Percentiles rank a stretch among this genome's conserved stretches.
Evolutionary conservation across 1,140 invertebrate genomes (phyloP).

Genomic region (Hestina assimilis): DNA sequence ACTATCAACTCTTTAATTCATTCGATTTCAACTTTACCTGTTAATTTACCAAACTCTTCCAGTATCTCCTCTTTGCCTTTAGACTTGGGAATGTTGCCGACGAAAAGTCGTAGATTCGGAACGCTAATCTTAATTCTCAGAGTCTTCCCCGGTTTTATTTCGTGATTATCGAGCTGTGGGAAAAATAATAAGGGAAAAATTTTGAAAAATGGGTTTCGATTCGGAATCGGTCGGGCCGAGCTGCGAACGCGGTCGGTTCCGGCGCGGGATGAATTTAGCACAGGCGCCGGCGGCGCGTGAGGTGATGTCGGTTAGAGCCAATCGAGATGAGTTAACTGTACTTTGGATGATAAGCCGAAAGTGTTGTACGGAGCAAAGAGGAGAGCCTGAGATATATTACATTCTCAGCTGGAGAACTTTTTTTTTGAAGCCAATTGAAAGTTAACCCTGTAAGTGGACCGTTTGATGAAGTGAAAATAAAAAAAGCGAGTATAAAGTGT

Average conservation of each 20-base stretch:
- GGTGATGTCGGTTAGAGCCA: conserved; percentile 73
- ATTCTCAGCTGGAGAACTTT: conserved; percentile 72
- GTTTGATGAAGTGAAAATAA: conserved; percentile 77
- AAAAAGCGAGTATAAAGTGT: conserved; percentile 73
- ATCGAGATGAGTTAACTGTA: conserved; percentile 75
- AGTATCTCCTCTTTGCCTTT: conserved; percentile 99
- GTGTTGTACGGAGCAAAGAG: conserved; percentile 86
- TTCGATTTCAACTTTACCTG: conserved; percentile 94
- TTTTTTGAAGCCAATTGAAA: conserved; percentile 77
- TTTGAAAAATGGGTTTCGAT: conserved; percentile 69
- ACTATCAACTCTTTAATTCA: conserved; percentile 72
- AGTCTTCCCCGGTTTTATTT: conserved; percentile 99
- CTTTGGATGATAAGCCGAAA: conserved; percentile 73
- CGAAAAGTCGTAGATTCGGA: conserved; percentile 99
- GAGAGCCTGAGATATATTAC: conserved; percentile 87
- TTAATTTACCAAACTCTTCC: conserved; percentile 99
- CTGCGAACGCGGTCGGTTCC: conserved; percentile 37
- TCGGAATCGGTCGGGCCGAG: conserved; percentile 43
- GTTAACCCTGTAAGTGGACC: conserved; percentile 79
- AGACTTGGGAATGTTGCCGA: conserved; percentile 99
- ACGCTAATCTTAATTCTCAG: conserved; percentile 99
- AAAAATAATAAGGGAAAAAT: conserved; percentile 78
- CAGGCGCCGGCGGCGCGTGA: conserved; percentile 35
- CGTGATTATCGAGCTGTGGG: conserved; percentile 99
- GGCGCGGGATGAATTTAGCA: conserved; percentile 27